Base-by-base conservation (phyloP, 2,888 invertebrate species). In the Matsumyia berberina region DNA sequence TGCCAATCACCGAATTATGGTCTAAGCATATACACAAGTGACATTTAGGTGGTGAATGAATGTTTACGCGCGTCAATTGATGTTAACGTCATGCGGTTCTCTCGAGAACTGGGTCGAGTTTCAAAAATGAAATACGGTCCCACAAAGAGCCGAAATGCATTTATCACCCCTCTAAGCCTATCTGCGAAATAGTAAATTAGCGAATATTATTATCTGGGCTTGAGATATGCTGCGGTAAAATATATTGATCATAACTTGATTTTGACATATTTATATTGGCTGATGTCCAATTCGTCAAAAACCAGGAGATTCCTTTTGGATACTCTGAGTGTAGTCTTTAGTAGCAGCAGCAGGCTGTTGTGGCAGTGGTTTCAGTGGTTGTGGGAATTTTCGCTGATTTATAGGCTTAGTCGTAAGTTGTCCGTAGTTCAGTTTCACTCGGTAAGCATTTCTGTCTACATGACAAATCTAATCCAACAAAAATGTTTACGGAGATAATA, bases 261-360 rank as follows among this genome's bases (percentile, higher is more conserved):
- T 79, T 57, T 83, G 83, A 79, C 72, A 83, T 83, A 73, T 83
- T 83, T 83, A 83, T 64, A 73, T 78, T 83, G 83, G 83, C 67
- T 33, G 3, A 1, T 57, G 35, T 60, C 83, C 83, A 83, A 74
- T 74, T 83, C 73, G 79, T 83, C 83, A 83, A 73, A 53, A 62
- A 49, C 33, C 37, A 51, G 64, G 78, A 78, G 66, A 72, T 70
- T 78, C 77, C 70, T 66, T 17, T 24, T 24, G 44, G 74, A 39
- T 35, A 53, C 73, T 79, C 17, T 31, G 35, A 62, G 55, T 33
- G 53, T 76, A 60, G 35, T 64, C 39, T 72, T 37, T 6, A 55
- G 19, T 11, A 17, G 12, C 24, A 46, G 33, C 31, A 12, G 2
- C 24, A 11, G n/a, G n/a, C 37, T 49, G 42, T 3, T 62, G 42